Evolutionary conservation across 2,797 vertebrate species (phyloP).

Genomic region (Sciurus carolinensis): DNA sequence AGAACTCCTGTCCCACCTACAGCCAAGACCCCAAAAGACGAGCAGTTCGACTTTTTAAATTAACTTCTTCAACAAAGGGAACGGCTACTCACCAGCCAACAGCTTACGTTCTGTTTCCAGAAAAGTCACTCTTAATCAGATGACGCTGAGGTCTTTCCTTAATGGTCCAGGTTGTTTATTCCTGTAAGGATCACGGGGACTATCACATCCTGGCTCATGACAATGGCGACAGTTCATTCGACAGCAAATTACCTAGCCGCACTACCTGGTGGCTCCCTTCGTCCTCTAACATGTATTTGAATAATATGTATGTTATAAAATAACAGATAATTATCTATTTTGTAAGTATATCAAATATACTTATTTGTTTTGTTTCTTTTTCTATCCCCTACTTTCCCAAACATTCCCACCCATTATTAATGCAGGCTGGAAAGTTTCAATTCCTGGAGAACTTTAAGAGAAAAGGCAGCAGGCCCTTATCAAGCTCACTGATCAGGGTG

Average conservation of each 20-base stretch:
- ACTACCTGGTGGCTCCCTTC: background rate
- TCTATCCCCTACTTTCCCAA: background rate
- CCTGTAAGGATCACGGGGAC: background rate
- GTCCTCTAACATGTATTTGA: background rate
- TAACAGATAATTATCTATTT: too few relatives aligned
- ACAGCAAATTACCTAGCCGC: background rate
- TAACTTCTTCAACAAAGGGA: background rate
- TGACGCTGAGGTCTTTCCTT: background rate
- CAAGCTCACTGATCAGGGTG: background rate
- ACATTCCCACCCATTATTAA: background rate
- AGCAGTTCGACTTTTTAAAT: background rate
- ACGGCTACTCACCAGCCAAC: background rate
- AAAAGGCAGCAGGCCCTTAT: background rate
- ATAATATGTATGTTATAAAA: too few relatives aligned
- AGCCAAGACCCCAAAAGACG: background rate
- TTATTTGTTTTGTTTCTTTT: background rate
- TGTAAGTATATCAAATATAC: too few relatives aligned
- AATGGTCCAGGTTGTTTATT: background rate
- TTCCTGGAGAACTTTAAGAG: background rate
- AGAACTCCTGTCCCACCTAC: background rate
- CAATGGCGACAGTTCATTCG: background rate
- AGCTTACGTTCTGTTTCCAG: background rate
- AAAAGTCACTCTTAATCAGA: constrained; percentile 19
- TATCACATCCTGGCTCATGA: background rate
- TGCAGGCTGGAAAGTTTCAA: background rate